Percentiles rank a stretch among this genome's conserved stretches.
These are phyloP conservation scores for Panagrolaimus sp. DNA, from an alignment of 1,140 invertebrate genomes.

Conservation along the genomic window DNA sequence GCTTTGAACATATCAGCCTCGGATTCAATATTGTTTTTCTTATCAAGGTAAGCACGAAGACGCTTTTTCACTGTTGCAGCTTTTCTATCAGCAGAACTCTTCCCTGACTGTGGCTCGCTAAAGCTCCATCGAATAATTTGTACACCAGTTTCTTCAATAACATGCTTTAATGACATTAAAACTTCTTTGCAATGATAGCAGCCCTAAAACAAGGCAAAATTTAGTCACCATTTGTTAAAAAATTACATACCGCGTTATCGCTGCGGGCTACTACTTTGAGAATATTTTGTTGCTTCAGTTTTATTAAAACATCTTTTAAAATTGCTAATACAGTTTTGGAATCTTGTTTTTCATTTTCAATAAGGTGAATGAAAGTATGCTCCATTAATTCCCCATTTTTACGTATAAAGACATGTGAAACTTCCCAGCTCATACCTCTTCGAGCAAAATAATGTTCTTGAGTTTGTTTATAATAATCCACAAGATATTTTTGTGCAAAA, in stretches of 20 bases:
- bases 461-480: not conserved
- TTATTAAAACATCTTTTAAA: not conserved
- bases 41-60: not conserved
- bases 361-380: not conserved
- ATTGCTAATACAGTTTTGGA: not conserved
- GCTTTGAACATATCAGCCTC: not conserved
- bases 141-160: not conserved
- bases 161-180: not conserved
- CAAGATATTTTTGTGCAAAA: not conserved
- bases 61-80: not conserved
- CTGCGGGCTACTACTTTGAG: not conserved
- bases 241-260: not conserved
- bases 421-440: not conserved
- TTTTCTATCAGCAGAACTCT: not conserved
- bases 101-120: not conserved
- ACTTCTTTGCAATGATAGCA: not conserved
- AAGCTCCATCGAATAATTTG: not conserved
- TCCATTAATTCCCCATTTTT: not conserved
- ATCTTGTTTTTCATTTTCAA: not conserved
- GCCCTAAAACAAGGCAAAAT: too few species aligned
- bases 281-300: not conserved
- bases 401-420: not conserved
- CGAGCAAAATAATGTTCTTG: not conserved
- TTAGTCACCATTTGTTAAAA: not conserved
- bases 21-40: not conserved